Base-by-base conservation (phyloP, 1,140 invertebrate genomes). In the Glossosoma conforme region DNA sequence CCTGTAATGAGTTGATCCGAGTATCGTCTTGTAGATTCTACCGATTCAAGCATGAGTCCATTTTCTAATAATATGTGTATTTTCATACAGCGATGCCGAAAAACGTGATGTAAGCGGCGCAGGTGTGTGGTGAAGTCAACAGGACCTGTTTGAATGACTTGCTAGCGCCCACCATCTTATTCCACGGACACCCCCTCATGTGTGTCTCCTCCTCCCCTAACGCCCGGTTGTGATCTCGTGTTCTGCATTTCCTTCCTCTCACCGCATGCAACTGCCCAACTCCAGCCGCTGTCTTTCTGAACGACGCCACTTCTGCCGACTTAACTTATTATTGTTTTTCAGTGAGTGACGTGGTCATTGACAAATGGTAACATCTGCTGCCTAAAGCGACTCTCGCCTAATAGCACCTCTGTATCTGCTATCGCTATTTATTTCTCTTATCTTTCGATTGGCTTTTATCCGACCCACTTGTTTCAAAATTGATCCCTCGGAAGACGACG, bases 321-420 rank as follows among this genome's bases (percentile, higher is more conserved):
- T 59, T 44, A 41, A 52, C 30, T 62, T 65, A 60, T 61, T 73
- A 63, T 78, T 78, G 66, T 78, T 78, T 80, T 79, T 58, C 77
- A 78, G 76, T 70, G 69, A 73, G 70, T 68, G 76, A 77, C 65
- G 64, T 66, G 65, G 74, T 77, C 67, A 64, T 78, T 68, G 75
- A 78, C 74, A 76, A 76, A 72, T 78, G 77, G 76, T 74, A 74
- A 68, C 67, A 71, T 65, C 64, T 60, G 57, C 65, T 62, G 70
- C 70, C 65, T 69, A 68, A 67, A 64, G 67, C 67, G 69, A 54
- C 67, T 66, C 65, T 67, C 68, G 68, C 68, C 66, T 67, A 67
- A 63, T 67, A 62, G 65, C 64, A 66, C 63, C 63, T 61, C 62
- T 64, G 66, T n/a, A 66, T 66, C 66, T 65, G 65, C 66, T 51